Evolutionary conservation across 2,113 vertebrate genomes (phyloP), one percentile per base, ranked within the genome.

Genomic region (Anser brachyrhynchus): DNA sequence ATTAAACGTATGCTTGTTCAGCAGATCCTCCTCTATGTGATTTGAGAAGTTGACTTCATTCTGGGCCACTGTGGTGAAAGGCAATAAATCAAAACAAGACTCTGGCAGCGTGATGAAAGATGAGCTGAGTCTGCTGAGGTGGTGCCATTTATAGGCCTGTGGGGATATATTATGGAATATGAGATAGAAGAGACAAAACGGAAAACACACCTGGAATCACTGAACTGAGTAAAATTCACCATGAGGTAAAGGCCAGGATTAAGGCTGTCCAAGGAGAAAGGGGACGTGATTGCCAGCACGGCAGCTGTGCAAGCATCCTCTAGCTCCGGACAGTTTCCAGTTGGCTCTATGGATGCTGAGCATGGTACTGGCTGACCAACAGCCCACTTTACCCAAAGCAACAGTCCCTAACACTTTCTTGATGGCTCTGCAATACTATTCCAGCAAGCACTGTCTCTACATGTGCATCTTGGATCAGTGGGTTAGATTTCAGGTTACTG

Each of bases 1-100:
- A 95, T 93, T 95, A 95, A 95, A 93, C 54, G 93, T 51, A 87
- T 89, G 95, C 91, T 96, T 97, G 96, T 89, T 96, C 95, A 97
- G 96, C 96, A 96, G 74, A 95, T 95, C 77, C 77, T 76, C 65
- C 55, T 44, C 77, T 93, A 95, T 93, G 84, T 90, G 91, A 93
- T 90, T 96, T 91, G 70, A 94, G 87, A 94, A 95, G 90, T 64
- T 92, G 86, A 93, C 94, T 96, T 95, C 86, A 96, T 94, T 92
- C 87, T 91, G 84, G 65, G 51, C 89, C 58, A 51, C 85, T 83
- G 81, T 82, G 80, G 73, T 88, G 83, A 94, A 82, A 93, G 73
- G 69, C 87, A 94, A 95, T 96, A 95, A 95, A 95, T 96, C 93
- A 96, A 94, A 89, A 62, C 75, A 89, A 83, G 61, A 62, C 55